Conservation (phyloP, 2,113 vertebrate species). For the Orcinus orca region DNA sequence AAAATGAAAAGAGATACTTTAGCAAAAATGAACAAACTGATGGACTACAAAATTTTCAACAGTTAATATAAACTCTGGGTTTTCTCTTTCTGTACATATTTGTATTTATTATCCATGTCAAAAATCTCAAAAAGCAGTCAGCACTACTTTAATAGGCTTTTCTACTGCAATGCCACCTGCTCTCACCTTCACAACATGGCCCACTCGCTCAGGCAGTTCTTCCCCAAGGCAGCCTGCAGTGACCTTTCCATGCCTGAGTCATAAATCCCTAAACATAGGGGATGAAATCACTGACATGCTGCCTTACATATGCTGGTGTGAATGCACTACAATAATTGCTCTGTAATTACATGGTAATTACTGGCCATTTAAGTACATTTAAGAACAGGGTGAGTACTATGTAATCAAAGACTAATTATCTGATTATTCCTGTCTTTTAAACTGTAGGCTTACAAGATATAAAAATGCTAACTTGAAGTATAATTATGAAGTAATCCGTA, state of each 20-base stretch:
- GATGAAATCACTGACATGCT: slow-evolving; percentile 52
- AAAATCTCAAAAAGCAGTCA: background rate
- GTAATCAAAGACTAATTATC: slow-evolving; percentile 79
- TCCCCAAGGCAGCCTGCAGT: slow-evolving; percentile 1
- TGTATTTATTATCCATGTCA: background rate
- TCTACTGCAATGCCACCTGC: background rate
- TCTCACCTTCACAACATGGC: background rate
- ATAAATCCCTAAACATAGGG: slow-evolving; percentile 69
- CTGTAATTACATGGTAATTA: slow-evolving; percentile 75
- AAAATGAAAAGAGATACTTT: background rate
- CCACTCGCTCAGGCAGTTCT: background rate
- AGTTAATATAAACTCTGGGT: background rate
- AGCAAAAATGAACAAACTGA: background rate
- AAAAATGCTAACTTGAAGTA: slow-evolving; percentile 69
- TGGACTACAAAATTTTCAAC: background rate
- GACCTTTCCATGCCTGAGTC: slow-evolving; percentile 74
- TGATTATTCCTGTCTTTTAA: slow-evolving; percentile 81
- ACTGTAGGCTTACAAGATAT: slow-evolving; percentile 73
- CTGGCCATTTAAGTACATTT: slow-evolving; percentile 78
- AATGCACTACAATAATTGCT: slow-evolving; percentile 70
- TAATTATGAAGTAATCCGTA: slow-evolving; percentile 69
- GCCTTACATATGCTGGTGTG: slow-evolving; percentile 61
- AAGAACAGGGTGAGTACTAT: slow-evolving; percentile 76
- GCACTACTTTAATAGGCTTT: background rate
- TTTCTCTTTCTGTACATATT: background rate